Base-by-base conservation (phyloP, 2,888 invertebrate species). In the Priocnemis perturbator region DNA sequence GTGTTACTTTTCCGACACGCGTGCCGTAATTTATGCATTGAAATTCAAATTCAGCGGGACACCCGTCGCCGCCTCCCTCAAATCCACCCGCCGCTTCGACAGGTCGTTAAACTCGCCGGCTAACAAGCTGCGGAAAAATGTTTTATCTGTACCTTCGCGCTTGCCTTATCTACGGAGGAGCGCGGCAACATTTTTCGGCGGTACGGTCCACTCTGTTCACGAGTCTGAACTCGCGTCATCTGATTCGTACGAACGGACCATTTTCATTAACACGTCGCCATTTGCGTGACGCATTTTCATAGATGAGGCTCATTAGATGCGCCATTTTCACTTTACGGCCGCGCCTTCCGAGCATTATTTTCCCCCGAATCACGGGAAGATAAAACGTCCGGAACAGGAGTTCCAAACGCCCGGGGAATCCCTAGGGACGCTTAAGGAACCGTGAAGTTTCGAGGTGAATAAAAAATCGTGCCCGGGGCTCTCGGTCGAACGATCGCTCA, bases 361-460 rank as follows among this genome's bases (percentile, higher is more conserved):
- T 65, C 61, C 50, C 53, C 20, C 60, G 73, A 77, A 77, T 74
- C 65, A 62, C 56, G 74, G 69, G 69, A 69, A 79, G 73, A 72
- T 71, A 77, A 77, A 79, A 70, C 67, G 64, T 57, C 61, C 73
- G 71, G 65, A 73, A 77, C 67, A 59, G 69, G 44, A 58, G 68
- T 50, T 71, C 70, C 74, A 72, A 74, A 74, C 79, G 70, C 45
- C 59, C 37, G 53, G 53, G 63, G 71, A 64, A 56, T 74, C 74
- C 59, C 75, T 21, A 47, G 71, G 66, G 71, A 64, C 65, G 65
- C 60, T 65, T 72, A 79, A 79, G 78, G 77, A 79, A 78, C 78
- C 78, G 78, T 78, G 73, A 78, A 74, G 78, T 69, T 69, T 76
- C 71, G 71, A 74, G 76, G 64, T 76, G 74, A 79, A 80, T 80